These are phyloP conservation scores for Trichoplusia ni DNA, from an alignment of 1,140 invertebrate genomes.

Conservation along the genomic window DNA sequence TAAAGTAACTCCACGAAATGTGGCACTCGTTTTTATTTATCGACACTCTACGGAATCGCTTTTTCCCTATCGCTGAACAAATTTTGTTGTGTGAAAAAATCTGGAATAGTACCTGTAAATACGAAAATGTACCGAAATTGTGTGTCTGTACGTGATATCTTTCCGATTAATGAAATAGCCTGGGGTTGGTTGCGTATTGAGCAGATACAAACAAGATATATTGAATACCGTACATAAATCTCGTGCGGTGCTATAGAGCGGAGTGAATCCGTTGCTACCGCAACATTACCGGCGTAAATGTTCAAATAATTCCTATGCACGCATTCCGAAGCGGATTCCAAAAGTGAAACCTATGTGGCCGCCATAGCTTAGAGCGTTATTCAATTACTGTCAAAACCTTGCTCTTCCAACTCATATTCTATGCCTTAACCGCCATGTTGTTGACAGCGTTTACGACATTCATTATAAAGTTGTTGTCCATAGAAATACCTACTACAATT, in stretches of 20 bases:
- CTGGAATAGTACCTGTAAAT: constrained; percentile 39
- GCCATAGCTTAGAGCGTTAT: constrained; percentile 27
- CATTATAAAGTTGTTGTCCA: neutral
- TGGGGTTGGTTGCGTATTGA: constrained; percentile 21
- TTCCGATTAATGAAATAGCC: constrained; percentile 32
- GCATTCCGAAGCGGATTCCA: constrained; percentile 41
- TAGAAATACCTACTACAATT: too few species aligned
- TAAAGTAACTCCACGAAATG: constrained; percentile 70
- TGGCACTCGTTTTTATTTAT: constrained; percentile 61
- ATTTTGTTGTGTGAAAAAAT: constrained; percentile 51
- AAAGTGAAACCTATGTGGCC: constrained; percentile 40
- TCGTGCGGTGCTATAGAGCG: constrained; percentile 35
- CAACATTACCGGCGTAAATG: constrained; percentile 45
- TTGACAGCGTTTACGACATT: constrained; percentile 11
- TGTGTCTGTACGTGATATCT: constrained; percentile 21
- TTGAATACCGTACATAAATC: constrained; percentile 52
- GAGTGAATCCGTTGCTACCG: constrained; percentile 41
- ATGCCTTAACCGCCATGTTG: neutral
- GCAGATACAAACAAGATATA: constrained; percentile 44
- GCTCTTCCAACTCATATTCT: constrained; percentile 3
- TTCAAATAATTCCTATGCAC: constrained; percentile 53
- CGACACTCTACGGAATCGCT: constrained; percentile 44
- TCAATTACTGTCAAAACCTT: constrained; percentile 30
- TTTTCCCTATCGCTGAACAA: constrained; percentile 50
- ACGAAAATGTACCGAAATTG: constrained; percentile 35